Conservation (phyloP, 2,113 vertebrate species). For the Syngnathoides biaculeatus region DNA sequence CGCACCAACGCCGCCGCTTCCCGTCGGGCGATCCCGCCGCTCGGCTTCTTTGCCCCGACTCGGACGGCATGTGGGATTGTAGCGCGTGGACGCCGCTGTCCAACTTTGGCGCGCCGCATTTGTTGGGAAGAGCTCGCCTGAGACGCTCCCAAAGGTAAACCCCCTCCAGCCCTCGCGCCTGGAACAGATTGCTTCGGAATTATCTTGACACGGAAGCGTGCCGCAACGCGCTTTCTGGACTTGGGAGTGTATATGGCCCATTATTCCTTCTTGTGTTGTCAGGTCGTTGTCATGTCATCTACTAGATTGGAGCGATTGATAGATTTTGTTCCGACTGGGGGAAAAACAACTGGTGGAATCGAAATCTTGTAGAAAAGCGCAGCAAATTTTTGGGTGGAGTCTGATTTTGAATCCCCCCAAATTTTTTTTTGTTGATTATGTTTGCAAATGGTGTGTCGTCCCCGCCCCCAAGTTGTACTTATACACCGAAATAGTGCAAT, state of each 20-base stretch:
- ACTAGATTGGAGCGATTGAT: not conserved
- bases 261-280: not conserved
- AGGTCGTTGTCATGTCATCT: not conserved
- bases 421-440: too few relatives aligned
- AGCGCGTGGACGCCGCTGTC: slow-evolving; percentile 85
- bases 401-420: too few relatives aligned
- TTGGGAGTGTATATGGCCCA: not conserved
- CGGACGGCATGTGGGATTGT: slow-evolving; percentile 82
- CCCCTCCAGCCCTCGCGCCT: not conserved
- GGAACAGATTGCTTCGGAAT: not conserved
- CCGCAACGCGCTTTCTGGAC: not conserved
- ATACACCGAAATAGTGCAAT: too few relatives aligned
- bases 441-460: too few relatives aligned
- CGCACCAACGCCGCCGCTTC: slow-evolving; percentile 26
- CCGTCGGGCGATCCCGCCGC: slow-evolving; percentile 32
- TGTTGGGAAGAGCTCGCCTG: slow-evolving; percentile 83
- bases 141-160: slow-evolving; percentile 90
- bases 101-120: slow-evolving; percentile 87
- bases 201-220: not conserved
- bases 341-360: not conserved
- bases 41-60: slow-evolving; percentile 54
- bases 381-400: too few relatives aligned
- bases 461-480: too few relatives aligned
- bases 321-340: not conserved
- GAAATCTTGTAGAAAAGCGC: too few relatives aligned